Evolutionary conservation across 2,888 invertebrate genomes (phyloP).

Genomic region (Ochropacha duplaris): DNA sequence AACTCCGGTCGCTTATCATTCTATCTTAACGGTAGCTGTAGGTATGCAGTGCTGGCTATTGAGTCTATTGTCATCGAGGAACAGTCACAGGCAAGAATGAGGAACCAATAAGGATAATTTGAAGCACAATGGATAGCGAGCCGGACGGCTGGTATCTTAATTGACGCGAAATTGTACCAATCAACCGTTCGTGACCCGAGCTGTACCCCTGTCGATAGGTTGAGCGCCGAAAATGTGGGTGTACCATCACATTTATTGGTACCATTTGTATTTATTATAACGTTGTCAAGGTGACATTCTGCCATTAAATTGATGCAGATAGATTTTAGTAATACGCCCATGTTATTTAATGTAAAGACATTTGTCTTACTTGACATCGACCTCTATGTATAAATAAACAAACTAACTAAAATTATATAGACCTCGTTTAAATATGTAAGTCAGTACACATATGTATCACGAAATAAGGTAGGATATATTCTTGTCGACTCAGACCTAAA

Average conservation of each 20-base stretch:
- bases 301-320: background rate
- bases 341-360: background rate
- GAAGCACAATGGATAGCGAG: slow-evolving; percentile 55
- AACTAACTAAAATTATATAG: background rate
- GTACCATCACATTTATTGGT: slow-evolving; percentile 7
- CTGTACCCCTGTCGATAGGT: slow-evolving; percentile 42
- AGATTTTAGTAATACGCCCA: background rate
- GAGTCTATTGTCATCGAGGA: slow-evolving; percentile 1
- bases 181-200: slow-evolving; percentile 57
- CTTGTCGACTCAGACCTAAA: background rate
- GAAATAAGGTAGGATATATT: background rate
- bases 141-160: slow-evolving; percentile 53
- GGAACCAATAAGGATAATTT: slow-evolving; percentile 77
- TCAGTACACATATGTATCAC: too few relatives aligned
- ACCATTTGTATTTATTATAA: slow-evolving; percentile 6
- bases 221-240: slow-evolving; percentile 36
- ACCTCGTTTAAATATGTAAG: background rate
- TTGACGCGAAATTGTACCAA: slow-evolving; percentile 79
- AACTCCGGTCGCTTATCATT: background rate
- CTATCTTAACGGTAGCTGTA: background rate
- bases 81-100: slow-evolving; percentile 48
- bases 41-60: background rate
- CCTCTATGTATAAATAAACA: background rate
- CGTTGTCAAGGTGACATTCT: slow-evolving; percentile 5
- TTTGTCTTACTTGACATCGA: slow-evolving; percentile 1